Evolutionary conservation across 2,797 vertebrate genomes (phyloP).

Genomic region (Alosa sapidissima): DNA sequence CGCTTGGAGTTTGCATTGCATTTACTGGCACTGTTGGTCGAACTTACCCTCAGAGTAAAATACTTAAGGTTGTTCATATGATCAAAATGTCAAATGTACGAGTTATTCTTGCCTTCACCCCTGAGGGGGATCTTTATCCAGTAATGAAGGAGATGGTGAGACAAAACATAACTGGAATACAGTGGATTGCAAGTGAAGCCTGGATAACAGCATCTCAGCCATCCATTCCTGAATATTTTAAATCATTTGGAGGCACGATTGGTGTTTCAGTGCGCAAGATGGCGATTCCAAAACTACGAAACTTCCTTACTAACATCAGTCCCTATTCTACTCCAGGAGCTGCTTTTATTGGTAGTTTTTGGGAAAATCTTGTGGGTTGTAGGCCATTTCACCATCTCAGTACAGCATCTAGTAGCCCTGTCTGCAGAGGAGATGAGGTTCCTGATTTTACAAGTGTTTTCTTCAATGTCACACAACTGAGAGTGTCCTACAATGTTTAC

Average conservation of each 20-base stretch:
- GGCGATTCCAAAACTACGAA: constrained; percentile 68
- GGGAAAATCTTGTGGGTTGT: constrained; percentile 72
- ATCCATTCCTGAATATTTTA: constrained; percentile 69
- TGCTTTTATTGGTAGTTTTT: constrained; percentile 70
- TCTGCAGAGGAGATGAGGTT: constrained; percentile 67
- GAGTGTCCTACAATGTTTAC: constrained; percentile 76
- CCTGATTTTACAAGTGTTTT: constrained; percentile 61
- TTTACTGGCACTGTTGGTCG: constrained; percentile 71
- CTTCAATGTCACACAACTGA: constrained; percentile 73
- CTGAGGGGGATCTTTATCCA: constrained; percentile 71
- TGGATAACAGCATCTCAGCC: constrained; percentile 74
- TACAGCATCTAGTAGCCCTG: constrained; percentile 16
- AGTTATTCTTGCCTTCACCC: constrained; percentile 74
- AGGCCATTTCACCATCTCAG: constrained; percentile 38
- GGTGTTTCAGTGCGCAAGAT: constrained; percentile 73
- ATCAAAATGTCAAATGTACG: constrained; percentile 71
- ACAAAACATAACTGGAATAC: constrained; percentile 76
- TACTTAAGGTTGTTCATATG: constrained; percentile 67
- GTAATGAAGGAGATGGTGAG: constrained; percentile 72
- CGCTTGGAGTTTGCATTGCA: constrained; percentile 71
- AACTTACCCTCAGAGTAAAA: constrained; percentile 61
- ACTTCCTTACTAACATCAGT: constrained; percentile 64
- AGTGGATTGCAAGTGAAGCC: constrained; percentile 79
- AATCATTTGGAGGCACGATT: constrained; percentile 70
- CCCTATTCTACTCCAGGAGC: constrained; percentile 57